Conservation (phyloP, 2,113 vertebrate species). For the Macaca nemestrina region DNA sequence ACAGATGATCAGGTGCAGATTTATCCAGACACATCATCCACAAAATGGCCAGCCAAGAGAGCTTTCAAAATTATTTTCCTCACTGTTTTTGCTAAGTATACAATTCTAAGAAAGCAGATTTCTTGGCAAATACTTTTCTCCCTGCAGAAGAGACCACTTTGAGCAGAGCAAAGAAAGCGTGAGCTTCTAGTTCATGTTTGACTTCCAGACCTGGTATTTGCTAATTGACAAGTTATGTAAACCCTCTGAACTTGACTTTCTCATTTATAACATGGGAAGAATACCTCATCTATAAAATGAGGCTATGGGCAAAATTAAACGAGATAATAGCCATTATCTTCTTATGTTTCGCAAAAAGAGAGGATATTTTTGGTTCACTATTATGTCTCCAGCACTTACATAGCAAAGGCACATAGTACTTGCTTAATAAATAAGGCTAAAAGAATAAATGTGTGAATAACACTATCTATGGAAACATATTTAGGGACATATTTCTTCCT, state of each 20-base stretch:
- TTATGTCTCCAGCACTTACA: not conserved
- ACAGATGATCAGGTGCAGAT: slow-evolving; percentile 29
- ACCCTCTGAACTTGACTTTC: not conserved
- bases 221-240: not conserved
- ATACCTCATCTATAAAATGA: not conserved
- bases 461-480: not conserved
- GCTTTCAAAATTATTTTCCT: slow-evolving; percentile 28
- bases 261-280: not conserved
- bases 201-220: not conserved
- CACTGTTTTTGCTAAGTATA: slow-evolving; percentile 32
- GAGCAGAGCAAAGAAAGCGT: slow-evolving; percentile 8
- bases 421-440: not conserved
- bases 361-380: not conserved
- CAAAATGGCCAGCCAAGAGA: not conserved
- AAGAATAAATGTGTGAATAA: not conserved
- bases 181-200: not conserved
- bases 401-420: not conserved
- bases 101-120: slow-evolving; percentile 47
- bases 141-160: not conserved
- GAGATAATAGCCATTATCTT: not conserved
- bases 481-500: not conserved
- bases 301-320: not conserved
- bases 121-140: not conserved
- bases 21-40: not conserved
- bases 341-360: not conserved